phyloP scores from a whole-genome alignment of 2,113 vertebrate genomes.

The Ophiodon elongatus region DNA sequence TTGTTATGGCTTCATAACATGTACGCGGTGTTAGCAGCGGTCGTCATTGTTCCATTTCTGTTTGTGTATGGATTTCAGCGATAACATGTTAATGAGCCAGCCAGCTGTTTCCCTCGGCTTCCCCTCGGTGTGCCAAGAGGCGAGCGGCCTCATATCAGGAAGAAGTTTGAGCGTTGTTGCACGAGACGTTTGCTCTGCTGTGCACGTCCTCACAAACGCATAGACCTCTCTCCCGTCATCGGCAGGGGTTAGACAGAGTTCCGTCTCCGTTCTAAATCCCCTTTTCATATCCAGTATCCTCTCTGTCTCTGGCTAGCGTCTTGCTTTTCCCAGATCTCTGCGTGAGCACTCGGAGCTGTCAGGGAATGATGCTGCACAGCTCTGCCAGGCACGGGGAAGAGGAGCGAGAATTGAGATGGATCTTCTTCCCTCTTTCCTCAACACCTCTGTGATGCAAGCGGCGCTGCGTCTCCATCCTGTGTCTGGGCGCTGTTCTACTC shows the following conservation, averaged over 20 bases:
- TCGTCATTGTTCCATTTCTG: not conserved
- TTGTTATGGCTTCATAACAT: not conserved
- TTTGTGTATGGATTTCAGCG: not conserved
- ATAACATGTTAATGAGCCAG: not conserved
- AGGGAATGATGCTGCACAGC: constrained; percentile 41
- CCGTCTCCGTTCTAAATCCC: constrained; percentile 22
- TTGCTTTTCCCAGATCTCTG: constrained; percentile 40
- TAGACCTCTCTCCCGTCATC: not conserved
- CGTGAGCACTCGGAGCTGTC: constrained; percentile 40
- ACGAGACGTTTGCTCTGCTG: constrained; percentile 2
- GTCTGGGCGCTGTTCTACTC: not conserved
- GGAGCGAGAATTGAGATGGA: constrained; percentile 43
- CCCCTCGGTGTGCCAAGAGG: no score
- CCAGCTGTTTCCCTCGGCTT: not conserved
- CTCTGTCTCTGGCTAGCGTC: constrained; percentile 33
- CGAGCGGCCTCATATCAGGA: not conserved
- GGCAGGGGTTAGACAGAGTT: not conserved
- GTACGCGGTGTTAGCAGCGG: not conserved
- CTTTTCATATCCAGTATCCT: constrained; percentile 45
- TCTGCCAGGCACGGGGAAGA: constrained; percentile 25
- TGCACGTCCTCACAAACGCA: not conserved
- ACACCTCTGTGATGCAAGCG: constrained; percentile 26
- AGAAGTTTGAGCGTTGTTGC: not conserved
- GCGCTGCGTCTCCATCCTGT: constrained; percentile 5
- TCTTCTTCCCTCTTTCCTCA: constrained; percentile 52